A percentile compares a stretch with the other conserved stretches of the same genome.
These are phyloP conservation scores for Danio tinwini DNA, from an alignment of 2,797 vertebrate species.

Conservation along the genomic window DNA sequence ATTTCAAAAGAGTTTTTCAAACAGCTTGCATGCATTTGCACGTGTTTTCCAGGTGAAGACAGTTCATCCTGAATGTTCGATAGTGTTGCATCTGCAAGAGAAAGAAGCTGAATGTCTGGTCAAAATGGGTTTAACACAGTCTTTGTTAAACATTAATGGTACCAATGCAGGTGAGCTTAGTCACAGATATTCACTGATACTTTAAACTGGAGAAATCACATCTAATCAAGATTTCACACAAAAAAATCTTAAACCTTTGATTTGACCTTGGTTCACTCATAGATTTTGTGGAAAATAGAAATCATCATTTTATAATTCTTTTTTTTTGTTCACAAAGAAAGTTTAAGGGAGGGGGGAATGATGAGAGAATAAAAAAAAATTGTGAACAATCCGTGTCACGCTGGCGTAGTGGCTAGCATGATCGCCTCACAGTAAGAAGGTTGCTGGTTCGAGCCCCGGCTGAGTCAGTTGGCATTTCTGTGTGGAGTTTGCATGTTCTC, in stretches of 20 bases:
- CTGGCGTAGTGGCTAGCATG: too few relatives aligned
- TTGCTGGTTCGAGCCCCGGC: too few relatives aligned
- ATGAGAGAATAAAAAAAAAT: too few relatives aligned
- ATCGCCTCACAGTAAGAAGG: too few relatives aligned
- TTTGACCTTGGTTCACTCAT: too few relatives aligned
- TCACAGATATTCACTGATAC: neutral
- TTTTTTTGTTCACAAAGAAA: too few relatives aligned
- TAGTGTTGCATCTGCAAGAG: slow-evolving; percentile 60
- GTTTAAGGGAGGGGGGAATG: too few relatives aligned
- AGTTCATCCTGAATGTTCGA: slow-evolving; percentile 64
- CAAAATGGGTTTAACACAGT: slow-evolving; percentile 35
- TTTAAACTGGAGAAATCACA: neutral
- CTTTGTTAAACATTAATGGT: neutral
- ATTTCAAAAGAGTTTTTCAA: neutral
- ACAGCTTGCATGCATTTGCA: slow-evolving; percentile 10
- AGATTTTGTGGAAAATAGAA: too few relatives aligned
- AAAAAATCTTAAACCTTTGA: neutral
- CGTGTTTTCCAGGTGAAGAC: slow-evolving; percentile 51
- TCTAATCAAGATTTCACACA: neutral
- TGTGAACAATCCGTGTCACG: too few relatives aligned
- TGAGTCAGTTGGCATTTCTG: too few relatives aligned
- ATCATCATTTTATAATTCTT: too few relatives aligned
- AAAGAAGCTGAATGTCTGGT: slow-evolving; percentile 59
- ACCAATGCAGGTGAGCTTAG: slow-evolving; percentile 14
- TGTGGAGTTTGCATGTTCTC: too few relatives aligned